Evolutionary conservation across 2,888 invertebrate species (phyloP), one percentile per base, ranked within the genome.

Genomic region (Amiota minor): DNA sequence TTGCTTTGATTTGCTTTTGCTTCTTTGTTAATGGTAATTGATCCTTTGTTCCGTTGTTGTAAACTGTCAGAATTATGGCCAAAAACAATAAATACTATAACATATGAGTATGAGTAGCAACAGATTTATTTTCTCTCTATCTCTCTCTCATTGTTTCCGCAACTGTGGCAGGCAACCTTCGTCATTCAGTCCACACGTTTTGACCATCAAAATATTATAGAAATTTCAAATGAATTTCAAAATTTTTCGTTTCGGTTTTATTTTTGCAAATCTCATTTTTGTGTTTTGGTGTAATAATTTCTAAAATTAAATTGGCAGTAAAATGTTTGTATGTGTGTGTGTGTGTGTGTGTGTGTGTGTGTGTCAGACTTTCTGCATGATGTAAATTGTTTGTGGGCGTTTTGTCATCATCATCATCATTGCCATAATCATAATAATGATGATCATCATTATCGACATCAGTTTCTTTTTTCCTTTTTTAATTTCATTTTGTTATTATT

Each of bases 321-420:
- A 23, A 23, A 23, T 23, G 20, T 14, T 16, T 68, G 64, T 71
- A 47, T 65, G 45, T 46, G 9, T 61, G 50, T 16, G 46, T 50
- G 45, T 16, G 46, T 50, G 45, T 50, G 74, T 70, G 14, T 72
- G 53, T 76, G 20, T n/a, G 64, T 61, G 62, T 70, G 67, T 71
- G 70, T 67, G 73, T 70, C 65, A 53, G n/a, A 20, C 11, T 50
- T 53, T 49, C 46, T 70, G 47, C 45, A n/a, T 45, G 78, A 35
- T 78, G 53, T 53, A 68, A 68, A 53, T 68, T 68, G 67, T 53
- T 53, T 53, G 81, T 80, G 82, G 81, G 81, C 82, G 81, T 76
- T 77, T 73, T 78, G 80, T 75, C 76, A 80, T 79, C 81, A 79
- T 80, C 81, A 78, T 78, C 77, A 23, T 76, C 76, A 74, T 74